These are phyloP conservation scores for Oxyteleia sp. DNA, from an alignment of 2,888 invertebrate species.

Conservation along the genomic window DNA sequence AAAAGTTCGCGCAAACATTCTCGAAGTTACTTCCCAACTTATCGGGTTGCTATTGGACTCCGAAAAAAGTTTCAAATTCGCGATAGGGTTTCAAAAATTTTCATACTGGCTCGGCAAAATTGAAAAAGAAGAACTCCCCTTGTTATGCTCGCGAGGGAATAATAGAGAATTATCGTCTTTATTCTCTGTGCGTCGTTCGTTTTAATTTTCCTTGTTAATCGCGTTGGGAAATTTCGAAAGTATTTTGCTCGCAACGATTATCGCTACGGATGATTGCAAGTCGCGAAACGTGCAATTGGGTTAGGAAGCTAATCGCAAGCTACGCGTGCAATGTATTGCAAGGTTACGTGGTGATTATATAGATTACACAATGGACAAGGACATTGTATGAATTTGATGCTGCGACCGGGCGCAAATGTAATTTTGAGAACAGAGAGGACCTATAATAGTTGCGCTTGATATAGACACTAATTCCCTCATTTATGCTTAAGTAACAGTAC, in stretches of 20 bases:
- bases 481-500: background rate
- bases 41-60: background rate
- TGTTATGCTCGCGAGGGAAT: background rate
- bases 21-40: background rate
- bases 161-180: background rate
- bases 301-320: conserved; percentile 32
- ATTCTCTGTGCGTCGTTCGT: too few species aligned
- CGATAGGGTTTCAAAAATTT: background rate
- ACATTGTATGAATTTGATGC: conserved; percentile 29
- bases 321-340: conserved; percentile 49
- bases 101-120: background rate
- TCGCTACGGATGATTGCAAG: conserved; percentile 17
- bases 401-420: conserved; percentile 25
- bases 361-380: conserved; percentile 30
- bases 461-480: conserved; percentile 5
- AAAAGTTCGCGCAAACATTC: background rate
- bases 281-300: conserved; percentile 46
- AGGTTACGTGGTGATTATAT: conserved; percentile 50
- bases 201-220: too few species aligned
- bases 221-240: conserved; percentile 17
- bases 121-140: background rate
- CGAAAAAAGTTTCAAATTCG: background rate
- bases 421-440: conserved; percentile 13
- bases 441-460: background rate
- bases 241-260: conserved; percentile 24